Percentiles rank a stretch among this genome's conserved stretches.
Conservation (phyloP, 2,888 invertebrate species). For the Andrena trimmerana region DNA sequence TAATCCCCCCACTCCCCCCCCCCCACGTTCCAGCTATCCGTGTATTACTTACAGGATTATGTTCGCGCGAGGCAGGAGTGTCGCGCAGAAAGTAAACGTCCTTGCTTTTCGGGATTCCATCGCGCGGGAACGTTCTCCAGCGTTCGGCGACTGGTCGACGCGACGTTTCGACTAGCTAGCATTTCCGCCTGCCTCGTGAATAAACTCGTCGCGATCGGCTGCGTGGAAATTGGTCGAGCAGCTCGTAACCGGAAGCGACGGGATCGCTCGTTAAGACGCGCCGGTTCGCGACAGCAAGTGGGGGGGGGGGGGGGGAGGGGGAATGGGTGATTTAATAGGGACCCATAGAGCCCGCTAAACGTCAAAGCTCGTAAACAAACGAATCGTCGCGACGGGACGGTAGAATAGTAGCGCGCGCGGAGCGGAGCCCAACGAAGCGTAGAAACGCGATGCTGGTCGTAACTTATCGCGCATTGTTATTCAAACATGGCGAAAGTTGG, state of each 20-base stretch:
- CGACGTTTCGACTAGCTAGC: conserved; percentile 1
- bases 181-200: conserved; percentile 6
- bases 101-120: conserved; percentile 38
- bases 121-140: conserved; percentile 10
- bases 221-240: too few relatives aligned
- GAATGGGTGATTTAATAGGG: not conserved
- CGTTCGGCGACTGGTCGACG: conserved; percentile 8
- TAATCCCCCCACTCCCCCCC: too few relatives aligned
- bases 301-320: too few relatives aligned
- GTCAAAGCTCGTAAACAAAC: conserved; percentile 9
- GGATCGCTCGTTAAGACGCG: not conserved
- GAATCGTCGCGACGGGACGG: not conserved
- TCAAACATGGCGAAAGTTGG: conserved; percentile 72
- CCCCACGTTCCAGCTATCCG: not conserved
- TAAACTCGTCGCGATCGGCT: conserved; percentile 1
- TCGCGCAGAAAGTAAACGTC: conserved; percentile 26
- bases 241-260: too few relatives aligned
- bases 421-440: conserved; percentile 5
- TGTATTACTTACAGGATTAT: conserved; percentile 4
- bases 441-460: not conserved
- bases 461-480: conserved; percentile 51
- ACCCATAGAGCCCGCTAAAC: not conserved
- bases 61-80: not conserved
- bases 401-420: not conserved
- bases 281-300: not conserved